Conservation (phyloP, 2,113 vertebrate genomes). For the Megaceryle maxima region DNA sequence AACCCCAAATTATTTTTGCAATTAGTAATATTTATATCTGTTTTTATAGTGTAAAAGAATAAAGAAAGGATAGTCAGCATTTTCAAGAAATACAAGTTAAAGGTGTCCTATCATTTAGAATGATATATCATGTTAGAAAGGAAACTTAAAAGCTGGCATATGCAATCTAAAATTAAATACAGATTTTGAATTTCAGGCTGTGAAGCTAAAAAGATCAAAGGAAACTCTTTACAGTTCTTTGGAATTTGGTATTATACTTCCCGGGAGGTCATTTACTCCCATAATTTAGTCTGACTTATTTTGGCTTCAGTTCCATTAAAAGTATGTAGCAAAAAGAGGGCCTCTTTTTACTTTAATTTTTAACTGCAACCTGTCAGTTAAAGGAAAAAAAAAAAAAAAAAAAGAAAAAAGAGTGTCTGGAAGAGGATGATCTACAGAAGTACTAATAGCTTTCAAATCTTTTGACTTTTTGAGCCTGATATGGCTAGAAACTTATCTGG, state of each 20-base stretch:
- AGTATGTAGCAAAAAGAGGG: slow-evolving; percentile 72
- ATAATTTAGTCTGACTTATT: slow-evolving; percentile 87
- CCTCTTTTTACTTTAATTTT: slow-evolving; percentile 80
- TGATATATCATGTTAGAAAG: slow-evolving; percentile 78
- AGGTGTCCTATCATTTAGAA: slow-evolving; percentile 78
- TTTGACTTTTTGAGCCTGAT: slow-evolving; percentile 74
- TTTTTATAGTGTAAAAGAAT: slow-evolving; percentile 77
- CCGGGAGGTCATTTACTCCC: slow-evolving; percentile 81
- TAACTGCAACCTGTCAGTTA: slow-evolving; percentile 77
- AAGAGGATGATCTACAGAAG: slow-evolving; percentile 76
- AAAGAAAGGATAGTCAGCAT: slow-evolving; percentile 72
- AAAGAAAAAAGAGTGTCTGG: slow-evolving; percentile 65
- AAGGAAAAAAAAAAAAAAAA: slow-evolving; percentile 48
- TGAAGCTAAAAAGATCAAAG: slow-evolving; percentile 83
- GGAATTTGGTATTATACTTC: slow-evolving; percentile 81
- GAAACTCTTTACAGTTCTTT: slow-evolving; percentile 79
- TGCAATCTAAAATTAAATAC: slow-evolving; percentile 83
- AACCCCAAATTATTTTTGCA: slow-evolving; percentile 70
- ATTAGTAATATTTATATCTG: slow-evolving; percentile 76
- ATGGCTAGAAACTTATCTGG: slow-evolving; percentile 67
- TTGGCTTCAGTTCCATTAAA: slow-evolving; percentile 83
- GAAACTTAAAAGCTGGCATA: slow-evolving; percentile 80
- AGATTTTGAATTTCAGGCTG: slow-evolving; percentile 82
- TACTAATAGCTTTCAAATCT: slow-evolving; percentile 80
- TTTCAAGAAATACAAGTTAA: slow-evolving; percentile 80